These are phyloP conservation scores for Brenthis hecate DNA, from an alignment of 2,888 invertebrate genomes.

Conservation along the genomic window DNA sequence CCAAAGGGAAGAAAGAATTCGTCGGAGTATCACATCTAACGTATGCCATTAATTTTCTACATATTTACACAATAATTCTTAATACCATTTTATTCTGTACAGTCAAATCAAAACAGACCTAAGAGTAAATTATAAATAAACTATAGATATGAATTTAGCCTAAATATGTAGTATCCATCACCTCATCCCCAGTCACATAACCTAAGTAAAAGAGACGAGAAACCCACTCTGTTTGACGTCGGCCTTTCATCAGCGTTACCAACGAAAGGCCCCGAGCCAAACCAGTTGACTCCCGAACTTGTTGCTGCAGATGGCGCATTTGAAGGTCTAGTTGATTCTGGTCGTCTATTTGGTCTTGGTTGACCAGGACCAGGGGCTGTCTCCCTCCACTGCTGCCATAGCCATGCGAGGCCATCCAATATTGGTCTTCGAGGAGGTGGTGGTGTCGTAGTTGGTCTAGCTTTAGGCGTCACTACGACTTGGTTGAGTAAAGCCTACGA, in stretches of 20 bases:
- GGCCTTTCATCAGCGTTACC: constrained; percentile 74
- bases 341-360: constrained; percentile 54
- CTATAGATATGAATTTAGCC: constrained; percentile 60
- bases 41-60: constrained; percentile 27
- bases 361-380: constrained; percentile 68
- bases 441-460: constrained; percentile 67
- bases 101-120: constrained; percentile 30
- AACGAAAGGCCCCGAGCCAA: constrained; percentile 77
- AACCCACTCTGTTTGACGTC: constrained; percentile 76
- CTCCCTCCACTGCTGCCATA: constrained; percentile 83
- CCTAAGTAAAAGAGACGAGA: constrained; percentile 72
- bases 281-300: constrained; percentile 69
- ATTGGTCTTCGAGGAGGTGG: constrained; percentile 76
- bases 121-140: constrained; percentile 40
- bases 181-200: constrained; percentile 77
- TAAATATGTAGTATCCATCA: constrained; percentile 56
- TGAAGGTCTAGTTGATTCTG: constrained; percentile 55
- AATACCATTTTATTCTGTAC: constrained; percentile 33
- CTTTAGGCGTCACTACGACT: constrained; percentile 81
- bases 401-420: constrained; percentile 81
- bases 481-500: constrained; percentile 81
- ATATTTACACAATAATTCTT: constrained; percentile 33
- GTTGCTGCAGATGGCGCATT: constrained; percentile 57
- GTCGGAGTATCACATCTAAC: constrained; percentile 17
- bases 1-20: not conserved